These are phyloP conservation scores for Diloba caeruleocephala DNA, from an alignment of 2,888 invertebrate genomes.

Conservation along the genomic window DNA sequence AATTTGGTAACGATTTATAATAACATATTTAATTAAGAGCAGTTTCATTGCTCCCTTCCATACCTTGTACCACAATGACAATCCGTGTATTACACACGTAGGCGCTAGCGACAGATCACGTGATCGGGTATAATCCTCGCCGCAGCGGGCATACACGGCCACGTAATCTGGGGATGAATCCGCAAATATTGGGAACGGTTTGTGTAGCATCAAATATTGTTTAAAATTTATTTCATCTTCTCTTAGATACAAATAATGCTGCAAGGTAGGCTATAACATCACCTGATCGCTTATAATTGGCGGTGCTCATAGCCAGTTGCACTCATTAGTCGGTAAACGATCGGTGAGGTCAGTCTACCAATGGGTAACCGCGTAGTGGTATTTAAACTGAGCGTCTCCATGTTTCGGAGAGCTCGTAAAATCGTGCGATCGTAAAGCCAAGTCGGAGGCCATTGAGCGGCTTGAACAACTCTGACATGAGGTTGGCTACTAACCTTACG, in stretches of 20 bases:
- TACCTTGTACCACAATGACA: constrained; percentile 55
- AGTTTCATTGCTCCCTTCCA: background rate
- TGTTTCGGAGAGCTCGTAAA: no score
- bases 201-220: constrained; percentile 42
- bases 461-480: no score
- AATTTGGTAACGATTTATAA: no score
- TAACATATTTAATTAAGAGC: background rate
- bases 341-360: no score
- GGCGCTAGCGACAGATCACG: constrained; percentile 74
- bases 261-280: background rate
- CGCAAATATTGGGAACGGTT: constrained; percentile 70
- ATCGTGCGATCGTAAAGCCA: no score
- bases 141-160: constrained; percentile 73
- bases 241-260: background rate
- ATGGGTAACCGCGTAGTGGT: no score
- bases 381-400: no score
- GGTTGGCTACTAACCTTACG: no score
- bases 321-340: no score
- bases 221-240: constrained; percentile 23
- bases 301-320: no score
- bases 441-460: no score
- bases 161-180: constrained; percentile 75
- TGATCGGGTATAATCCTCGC: constrained; percentile 75
- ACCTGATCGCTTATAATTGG: no score
- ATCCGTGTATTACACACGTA: constrained; percentile 80